Conservation (phyloP, 2,888 invertebrate species). For the Rotaria sp. region DNA sequence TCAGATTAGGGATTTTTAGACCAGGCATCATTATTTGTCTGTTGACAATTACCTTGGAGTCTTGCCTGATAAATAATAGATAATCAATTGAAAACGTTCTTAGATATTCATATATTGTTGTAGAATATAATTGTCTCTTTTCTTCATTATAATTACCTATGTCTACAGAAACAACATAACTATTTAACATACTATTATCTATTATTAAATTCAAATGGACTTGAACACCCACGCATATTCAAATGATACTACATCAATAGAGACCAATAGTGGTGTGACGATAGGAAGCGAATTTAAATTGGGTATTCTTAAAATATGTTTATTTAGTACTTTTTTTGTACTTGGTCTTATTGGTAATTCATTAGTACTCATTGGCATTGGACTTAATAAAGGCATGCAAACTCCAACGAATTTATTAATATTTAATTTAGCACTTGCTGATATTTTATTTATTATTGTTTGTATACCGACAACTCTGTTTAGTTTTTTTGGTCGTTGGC, state of each 20-base stretch:
- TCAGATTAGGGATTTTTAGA: not conserved
- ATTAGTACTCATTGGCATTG: not conserved
- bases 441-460: slow-evolving; percentile 1
- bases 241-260: not conserved
- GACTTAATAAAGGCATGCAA: slow-evolving; percentile 27
- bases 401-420: slow-evolving; percentile 20
- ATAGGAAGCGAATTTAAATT: not conserved
- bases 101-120: not conserved
- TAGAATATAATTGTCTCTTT: not conserved
- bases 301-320: slow-evolving; percentile 3
- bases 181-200: not conserved
- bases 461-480: slow-evolving; percentile 11
- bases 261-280: not conserved
- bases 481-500: slow-evolving; percentile 12
- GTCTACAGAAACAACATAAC: not conserved
- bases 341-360: slow-evolving; percentile 20
- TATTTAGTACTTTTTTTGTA: slow-evolving; percentile 17
- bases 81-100: not conserved
- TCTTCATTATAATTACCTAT: not conserved
- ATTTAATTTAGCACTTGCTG: slow-evolving; percentile 26
- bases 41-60: not conserved
- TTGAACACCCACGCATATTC: not conserved
- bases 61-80: not conserved
- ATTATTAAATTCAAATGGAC: not conserved
- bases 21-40: not conserved